phyloP scores from a whole-genome alignment of 2,797 vertebrate species.

The Anguilla obscura region DNA sequence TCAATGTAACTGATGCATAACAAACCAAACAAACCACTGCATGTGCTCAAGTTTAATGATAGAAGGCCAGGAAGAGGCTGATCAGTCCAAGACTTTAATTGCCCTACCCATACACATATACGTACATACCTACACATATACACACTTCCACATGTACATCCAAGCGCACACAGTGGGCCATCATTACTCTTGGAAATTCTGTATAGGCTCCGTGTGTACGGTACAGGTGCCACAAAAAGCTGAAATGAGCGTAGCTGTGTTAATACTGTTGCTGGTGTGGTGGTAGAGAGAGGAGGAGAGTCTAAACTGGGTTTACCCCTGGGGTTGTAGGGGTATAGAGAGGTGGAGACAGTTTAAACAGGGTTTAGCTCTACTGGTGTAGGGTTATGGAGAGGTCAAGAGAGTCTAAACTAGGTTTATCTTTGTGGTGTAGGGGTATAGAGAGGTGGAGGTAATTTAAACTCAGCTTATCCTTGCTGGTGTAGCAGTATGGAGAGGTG shows the following conservation, averaged over 20 bases:
- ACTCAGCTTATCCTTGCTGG: neutral
- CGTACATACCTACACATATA: slow-evolving; percentile 34
- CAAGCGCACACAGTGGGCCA: neutral
- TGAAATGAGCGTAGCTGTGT: neutral
- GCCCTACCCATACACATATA: slow-evolving; percentile 37
- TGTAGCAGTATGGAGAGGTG: neutral
- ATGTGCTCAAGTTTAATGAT: slow-evolving; percentile 36
- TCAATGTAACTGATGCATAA: slow-evolving; percentile 3
- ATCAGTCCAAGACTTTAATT: neutral
- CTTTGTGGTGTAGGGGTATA: too few species aligned
- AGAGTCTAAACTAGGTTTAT: neutral
- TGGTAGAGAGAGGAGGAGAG: too few species aligned
- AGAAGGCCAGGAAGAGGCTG: slow-evolving; percentile 47
- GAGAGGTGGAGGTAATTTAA: neutral
- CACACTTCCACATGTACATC: neutral
- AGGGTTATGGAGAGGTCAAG: too few species aligned
- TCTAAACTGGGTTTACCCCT: too few species aligned
- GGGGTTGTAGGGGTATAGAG: too few species aligned
- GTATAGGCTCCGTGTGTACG: neutral
- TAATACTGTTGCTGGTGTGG: neutral
- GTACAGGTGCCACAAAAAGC: neutral
- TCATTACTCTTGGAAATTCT: neutral
- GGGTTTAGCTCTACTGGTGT: too few species aligned
- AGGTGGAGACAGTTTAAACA: too few species aligned
- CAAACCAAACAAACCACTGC: neutral